phyloP scores from a whole-genome alignment of 2,113 vertebrate species.

The Reinhardtius hippoglossoides region DNA sequence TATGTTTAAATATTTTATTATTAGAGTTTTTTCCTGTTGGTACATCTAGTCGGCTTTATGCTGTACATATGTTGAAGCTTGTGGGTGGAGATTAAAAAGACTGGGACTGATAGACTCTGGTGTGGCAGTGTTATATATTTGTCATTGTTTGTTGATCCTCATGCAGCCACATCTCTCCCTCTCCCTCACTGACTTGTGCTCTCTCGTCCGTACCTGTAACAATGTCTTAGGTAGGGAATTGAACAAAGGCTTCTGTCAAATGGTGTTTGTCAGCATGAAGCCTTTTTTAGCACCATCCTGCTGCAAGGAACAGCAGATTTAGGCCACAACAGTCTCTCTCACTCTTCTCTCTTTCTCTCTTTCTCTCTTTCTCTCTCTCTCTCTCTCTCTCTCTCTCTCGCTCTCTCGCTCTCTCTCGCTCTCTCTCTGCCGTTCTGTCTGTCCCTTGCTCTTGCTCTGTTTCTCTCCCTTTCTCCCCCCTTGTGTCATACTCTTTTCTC shows the following conservation, averaged over 20 bases:
- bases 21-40: not conserved
- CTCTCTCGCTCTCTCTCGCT: too few relatives aligned
- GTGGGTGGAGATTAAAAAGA: not conserved
- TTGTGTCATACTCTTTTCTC: slow-evolving; percentile 21
- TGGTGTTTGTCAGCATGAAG: slow-evolving; percentile 50
- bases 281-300: slow-evolving; percentile 60
- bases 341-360: slow-evolving; percentile 11
- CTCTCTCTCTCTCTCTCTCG: not conserved
- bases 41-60: not conserved
- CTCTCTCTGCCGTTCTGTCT: not conserved
- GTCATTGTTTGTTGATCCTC: slow-evolving; percentile 3
- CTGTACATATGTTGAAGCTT: slow-evolving; percentile 1
- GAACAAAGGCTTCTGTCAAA: slow-evolving; percentile 67
- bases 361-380: slow-evolving; percentile 10
- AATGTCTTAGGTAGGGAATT: slow-evolving; percentile 30
- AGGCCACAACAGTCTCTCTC: slow-evolving; percentile 42
- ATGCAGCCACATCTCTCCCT: not conserved
- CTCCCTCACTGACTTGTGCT: slow-evolving; percentile 3
- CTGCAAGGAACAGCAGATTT: slow-evolving; percentile 53
- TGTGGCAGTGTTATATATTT: not conserved
- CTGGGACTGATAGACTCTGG: not conserved
- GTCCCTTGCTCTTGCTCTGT: slow-evolving; percentile 21
- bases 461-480: slow-evolving; percentile 4
- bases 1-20: not conserved
- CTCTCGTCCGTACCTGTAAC: slow-evolving; percentile 16